A percentile compares a stretch with the other conserved stretches of the same genome.
These are phyloP conservation scores for Polyodon spathula DNA, from an alignment of 2,113 vertebrate species.

Conservation along the genomic window DNA sequence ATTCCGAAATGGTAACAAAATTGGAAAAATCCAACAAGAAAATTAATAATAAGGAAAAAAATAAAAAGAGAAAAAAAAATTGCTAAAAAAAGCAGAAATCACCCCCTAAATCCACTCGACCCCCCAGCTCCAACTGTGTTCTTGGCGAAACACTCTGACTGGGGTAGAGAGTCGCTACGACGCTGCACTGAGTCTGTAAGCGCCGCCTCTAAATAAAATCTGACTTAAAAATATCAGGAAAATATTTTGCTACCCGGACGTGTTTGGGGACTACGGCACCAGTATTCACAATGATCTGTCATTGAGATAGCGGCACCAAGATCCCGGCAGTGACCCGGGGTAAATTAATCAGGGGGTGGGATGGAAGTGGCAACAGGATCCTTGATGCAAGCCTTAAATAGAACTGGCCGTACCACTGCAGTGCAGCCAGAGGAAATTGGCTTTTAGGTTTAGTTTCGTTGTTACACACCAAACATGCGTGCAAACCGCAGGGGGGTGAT, in stretches of 20 bases:
- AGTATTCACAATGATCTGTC: constrained; percentile 17
- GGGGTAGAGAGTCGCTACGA: constrained; percentile 62
- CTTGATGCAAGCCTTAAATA: constrained; percentile 27
- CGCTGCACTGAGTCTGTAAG: constrained; percentile 61
- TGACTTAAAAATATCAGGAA: constrained; percentile 51
- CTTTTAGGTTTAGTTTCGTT: too few species aligned
- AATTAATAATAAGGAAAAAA: constrained; percentile 28
- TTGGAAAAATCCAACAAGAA: too few species aligned
- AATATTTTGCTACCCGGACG: constrained; percentile 40
- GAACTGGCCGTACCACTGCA: constrained; percentile 20
- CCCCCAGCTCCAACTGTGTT: constrained; percentile 61
- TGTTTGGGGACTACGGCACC: constrained; percentile 39
- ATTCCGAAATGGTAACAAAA: constrained; percentile 45
- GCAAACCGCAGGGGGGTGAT: too few species aligned
- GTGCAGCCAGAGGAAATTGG: too few species aligned
- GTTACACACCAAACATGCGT: too few species aligned
- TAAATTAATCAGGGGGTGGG: constrained; percentile 38
- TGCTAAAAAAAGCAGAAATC: constrained; percentile 38
- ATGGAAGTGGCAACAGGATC: constrained; percentile 36
- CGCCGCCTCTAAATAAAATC: constrained; percentile 68
- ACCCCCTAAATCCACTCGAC: constrained; percentile 53
- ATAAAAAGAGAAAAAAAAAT: constrained; percentile 25
- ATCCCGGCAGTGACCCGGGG: constrained; percentile 27
- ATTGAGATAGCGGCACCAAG: constrained; percentile 36
- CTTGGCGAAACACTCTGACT: constrained; percentile 66